A percentile compares a stretch with the other conserved stretches of the same genome.
Conservation (phyloP, 1,140 invertebrate species). For the Monomorium pharaonis region DNA sequence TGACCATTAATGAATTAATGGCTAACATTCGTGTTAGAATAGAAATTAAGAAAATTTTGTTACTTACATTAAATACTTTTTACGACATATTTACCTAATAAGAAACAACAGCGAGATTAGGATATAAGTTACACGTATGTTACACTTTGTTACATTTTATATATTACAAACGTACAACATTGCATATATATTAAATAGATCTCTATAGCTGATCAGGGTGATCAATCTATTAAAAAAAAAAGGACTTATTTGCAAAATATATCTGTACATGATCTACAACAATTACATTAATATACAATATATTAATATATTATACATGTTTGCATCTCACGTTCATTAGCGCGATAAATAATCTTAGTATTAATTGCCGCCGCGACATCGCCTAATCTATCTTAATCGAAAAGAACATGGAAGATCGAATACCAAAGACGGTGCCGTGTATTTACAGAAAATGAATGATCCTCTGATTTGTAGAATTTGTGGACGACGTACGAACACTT, state of each 20-base stretch:
- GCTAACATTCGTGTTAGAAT: not conserved
- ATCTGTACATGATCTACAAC: slow-evolving; percentile 36
- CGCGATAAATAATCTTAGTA: slow-evolving; percentile 44
- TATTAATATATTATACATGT: slow-evolving; percentile 54
- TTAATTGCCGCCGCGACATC: not conserved
- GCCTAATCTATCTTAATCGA: slow-evolving; percentile 20
- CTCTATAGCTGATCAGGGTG: not conserved
- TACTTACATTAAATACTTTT: slow-evolving; percentile 49
- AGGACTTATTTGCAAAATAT: slow-evolving; percentile 39
- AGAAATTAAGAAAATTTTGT: not conserved
- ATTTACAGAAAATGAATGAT: slow-evolving; percentile 67
- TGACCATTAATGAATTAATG: not conserved
- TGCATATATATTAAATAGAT: slow-evolving; percentile 31
- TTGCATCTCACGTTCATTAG: slow-evolving; percentile 7
- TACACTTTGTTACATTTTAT: slow-evolving; percentile 64
- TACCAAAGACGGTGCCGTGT: slow-evolving; percentile 30
- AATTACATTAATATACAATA: slow-evolving; percentile 9
- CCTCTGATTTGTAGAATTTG: slow-evolving; percentile 30
- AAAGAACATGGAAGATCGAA: slow-evolving; percentile 19
- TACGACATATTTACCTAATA: slow-evolving; percentile 8
- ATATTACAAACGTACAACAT: slow-evolving; percentile 12
- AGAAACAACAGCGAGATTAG: not conserved
- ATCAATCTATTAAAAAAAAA: not conserved
- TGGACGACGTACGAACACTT: slow-evolving; percentile 60
- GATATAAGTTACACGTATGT: slow-evolving; percentile 67